A percentile compares a stretch with the other conserved stretches of the same genome.
Conservation (phyloP, 1,140 invertebrate genomes). For the Diuraphis noxia region DNA sequence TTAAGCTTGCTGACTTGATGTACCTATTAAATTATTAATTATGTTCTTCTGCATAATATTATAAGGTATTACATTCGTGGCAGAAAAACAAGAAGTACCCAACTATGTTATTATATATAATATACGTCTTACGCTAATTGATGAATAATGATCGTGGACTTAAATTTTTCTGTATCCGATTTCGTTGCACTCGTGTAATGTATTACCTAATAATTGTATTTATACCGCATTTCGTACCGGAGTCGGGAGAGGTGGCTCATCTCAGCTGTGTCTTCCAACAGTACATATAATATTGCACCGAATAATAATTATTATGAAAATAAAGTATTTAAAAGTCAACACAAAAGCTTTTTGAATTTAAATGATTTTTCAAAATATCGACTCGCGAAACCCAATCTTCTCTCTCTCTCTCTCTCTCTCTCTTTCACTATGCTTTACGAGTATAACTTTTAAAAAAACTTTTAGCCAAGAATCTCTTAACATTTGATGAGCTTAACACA, state of each 20-base stretch:
- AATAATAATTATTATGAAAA: not conserved
- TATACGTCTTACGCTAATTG: not conserved
- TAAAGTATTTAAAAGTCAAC: not conserved
- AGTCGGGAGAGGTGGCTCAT: not conserved
- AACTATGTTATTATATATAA: not conserved
- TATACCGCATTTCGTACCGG: not conserved
- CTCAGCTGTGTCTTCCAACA: not conserved
- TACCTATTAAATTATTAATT: too few species aligned
- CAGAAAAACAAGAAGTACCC: not conserved
- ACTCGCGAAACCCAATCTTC: not conserved
- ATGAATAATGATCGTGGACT: not conserved
- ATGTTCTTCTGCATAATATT: not conserved
- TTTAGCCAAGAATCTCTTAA: not conserved
- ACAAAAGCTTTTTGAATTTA: not conserved
- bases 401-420: rapidly evolving
- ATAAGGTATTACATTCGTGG: not conserved
- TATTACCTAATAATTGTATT: not conserved
- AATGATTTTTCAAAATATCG: not conserved
- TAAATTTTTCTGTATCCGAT: not conserved
- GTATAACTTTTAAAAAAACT: not conserved
- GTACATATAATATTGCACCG: not conserved
- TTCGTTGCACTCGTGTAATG: not conserved
- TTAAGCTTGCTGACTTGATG: too few species aligned
- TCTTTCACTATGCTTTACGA: not conserved
- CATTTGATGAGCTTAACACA: not conserved